Percentiles rank a stretch among this genome's conserved stretches.
phyloP scores from a whole-genome alignment of 2,797 vertebrate genomes.

The Tolypeutes matacus region DNA sequence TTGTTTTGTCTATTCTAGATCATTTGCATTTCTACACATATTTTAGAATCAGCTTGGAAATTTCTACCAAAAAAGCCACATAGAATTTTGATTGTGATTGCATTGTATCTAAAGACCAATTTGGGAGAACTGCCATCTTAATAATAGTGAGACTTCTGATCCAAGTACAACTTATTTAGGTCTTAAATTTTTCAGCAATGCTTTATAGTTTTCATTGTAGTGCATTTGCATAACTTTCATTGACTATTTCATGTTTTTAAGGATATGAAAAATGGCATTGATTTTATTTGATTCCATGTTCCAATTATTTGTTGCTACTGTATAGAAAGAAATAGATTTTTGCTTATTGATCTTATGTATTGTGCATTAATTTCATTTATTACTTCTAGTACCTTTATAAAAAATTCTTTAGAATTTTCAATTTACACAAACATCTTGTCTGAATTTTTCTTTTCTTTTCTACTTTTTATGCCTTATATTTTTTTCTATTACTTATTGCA shows the following conservation, averaged over 20 bases:
- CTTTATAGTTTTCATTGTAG: background rate
- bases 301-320: background rate
- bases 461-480: background rate
- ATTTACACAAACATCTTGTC: background rate
- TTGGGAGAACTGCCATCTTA: background rate
- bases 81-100: background rate
- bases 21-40: background rate
- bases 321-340: background rate
- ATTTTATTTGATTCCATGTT: constrained; percentile 6
- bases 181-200: background rate
- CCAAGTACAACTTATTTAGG: background rate
- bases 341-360: background rate
- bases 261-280: background rate
- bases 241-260: constrained; percentile 33
- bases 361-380: background rate
- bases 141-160: background rate
- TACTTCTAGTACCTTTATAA: background rate
- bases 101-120: background rate
- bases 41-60: background rate
- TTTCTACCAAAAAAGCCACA: background rate
- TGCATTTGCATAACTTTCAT: background rate
- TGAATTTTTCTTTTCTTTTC: background rate
- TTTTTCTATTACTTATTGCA: background rate
- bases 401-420: constrained; percentile 4
- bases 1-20: background rate